These are phyloP conservation scores for Schizothorax lantsangensis DNA, from an alignment of 2,797 vertebrate species.

Conservation along the genomic window DNA sequence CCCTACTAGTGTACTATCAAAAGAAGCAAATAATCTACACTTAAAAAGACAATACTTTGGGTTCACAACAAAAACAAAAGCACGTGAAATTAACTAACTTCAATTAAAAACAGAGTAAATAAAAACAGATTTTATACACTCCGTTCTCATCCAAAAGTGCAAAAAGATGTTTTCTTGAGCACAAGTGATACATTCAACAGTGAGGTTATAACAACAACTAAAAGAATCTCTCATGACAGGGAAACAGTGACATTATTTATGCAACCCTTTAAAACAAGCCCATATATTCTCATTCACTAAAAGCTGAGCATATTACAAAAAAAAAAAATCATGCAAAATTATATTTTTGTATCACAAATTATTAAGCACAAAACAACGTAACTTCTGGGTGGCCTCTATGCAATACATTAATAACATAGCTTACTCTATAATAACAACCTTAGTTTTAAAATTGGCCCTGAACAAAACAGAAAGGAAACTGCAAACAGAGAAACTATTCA, in stretches of 20 bases:
- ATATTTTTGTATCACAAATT: background rate
- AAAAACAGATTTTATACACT: background rate
- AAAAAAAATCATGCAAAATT: background rate
- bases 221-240: conserved; percentile 22
- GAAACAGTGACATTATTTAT: conserved; percentile 32
- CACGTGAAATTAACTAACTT: background rate
- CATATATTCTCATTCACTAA: background rate
- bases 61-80: background rate
- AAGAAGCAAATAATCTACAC: background rate
- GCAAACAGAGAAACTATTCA: conserved; percentile 48
- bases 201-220: background rate
- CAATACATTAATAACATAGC: conserved; percentile 25
- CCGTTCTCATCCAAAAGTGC: background rate
- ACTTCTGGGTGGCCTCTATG: conserved; percentile 18
- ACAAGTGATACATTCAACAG: conserved; percentile 17
- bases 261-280: background rate
- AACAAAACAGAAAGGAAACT: conserved; percentile 58
- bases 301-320: background rate
- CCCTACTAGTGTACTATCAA: conserved; percentile 64
- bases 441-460: conserved; percentile 51
- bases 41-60: background rate
- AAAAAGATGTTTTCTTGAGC: conserved; percentile 20
- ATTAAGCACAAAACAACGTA: background rate
- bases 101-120: background rate
- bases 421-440: conserved; percentile 64